Evolutionary conservation across 2,888 invertebrate genomes (phyloP).

Genomic region (Nomada goodeniana): DNA sequence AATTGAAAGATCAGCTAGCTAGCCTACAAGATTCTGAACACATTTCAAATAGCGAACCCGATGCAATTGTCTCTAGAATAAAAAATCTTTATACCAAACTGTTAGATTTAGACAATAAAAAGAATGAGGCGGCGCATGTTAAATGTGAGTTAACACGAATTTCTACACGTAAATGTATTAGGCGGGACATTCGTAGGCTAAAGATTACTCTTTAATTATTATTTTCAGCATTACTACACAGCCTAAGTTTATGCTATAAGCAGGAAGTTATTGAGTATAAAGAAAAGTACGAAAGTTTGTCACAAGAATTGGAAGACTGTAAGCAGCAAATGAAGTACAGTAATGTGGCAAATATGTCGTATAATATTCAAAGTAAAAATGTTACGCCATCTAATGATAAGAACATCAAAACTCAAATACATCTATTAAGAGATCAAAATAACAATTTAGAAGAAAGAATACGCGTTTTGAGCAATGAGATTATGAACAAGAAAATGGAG

Average conservation of each 20-base stretch:
- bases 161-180: conserved; percentile 5
- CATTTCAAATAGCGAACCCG: conserved; percentile 72
- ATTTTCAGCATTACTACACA: conserved; percentile 83
- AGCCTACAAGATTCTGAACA: conserved; percentile 74
- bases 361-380: conserved; percentile 59
- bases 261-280: conserved; percentile 85
- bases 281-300: conserved; percentile 88
- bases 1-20: conserved; percentile 86
- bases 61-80: conserved; percentile 83
- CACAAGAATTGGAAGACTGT: conserved; percentile 89
- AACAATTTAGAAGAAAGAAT: conserved; percentile 89
- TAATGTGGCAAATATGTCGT: conserved; percentile 45
- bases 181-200: background rate
- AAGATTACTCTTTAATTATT: conserved; percentile 3
- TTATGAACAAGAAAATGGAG: conserved; percentile 88
- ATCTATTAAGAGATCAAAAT: conserved; percentile 87
- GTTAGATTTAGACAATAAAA: conserved; percentile 83
- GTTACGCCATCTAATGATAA: conserved; percentile 64
- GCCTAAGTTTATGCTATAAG: conserved; percentile 74
- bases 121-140: conserved; percentile 80
- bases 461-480: conserved; percentile 87
- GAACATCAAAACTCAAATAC: conserved; percentile 78
- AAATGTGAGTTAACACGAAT: conserved; percentile 81
- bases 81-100: conserved; percentile 83
- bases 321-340: conserved; percentile 84